Base-by-base conservation (phyloP, 2,113 vertebrate species). In the Pteropus alecto region DNA sequence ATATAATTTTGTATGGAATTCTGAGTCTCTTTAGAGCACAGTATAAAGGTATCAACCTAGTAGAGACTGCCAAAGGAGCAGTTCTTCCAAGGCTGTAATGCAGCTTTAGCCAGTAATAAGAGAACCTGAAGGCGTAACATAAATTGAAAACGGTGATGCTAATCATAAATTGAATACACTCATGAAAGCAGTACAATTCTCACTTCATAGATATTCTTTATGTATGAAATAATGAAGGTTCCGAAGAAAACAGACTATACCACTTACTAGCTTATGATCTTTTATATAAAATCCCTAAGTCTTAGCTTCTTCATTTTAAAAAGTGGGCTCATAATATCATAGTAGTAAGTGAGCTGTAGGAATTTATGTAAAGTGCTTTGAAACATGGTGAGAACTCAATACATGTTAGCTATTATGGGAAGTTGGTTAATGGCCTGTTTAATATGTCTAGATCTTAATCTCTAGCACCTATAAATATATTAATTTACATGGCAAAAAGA, bases 1-100 rank as follows among this genome's bases (percentile, higher is more conserved):
- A 18, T 30, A 74, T 12, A 26, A 24, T 51, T 10, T 41, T n/a
- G 13, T 10, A 22, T 60, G 41, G 41, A 30, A 78, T 15, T 77
- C 54, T 78, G 68, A 38, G n/a, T 71, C 67, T 65, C 61, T 81
- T 60, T 74, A 38, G 67, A 92, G 35, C 7, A 60, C 2, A 12
- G 12, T 22, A 41, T 74, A 48, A 77, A 78, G 22, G 24, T 6
- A 43, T 8, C 35, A 33, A 18, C 51, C 12, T 14, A 5, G 3
- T 4, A 26, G 70, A 38, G 30, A 8, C 6, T n/a, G 54, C 79
- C 33, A 21, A 67, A 41, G 2, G 2, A 14, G 13, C 24, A 4
- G 8, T 38, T 35, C 38, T 35, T n/a, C n/a, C 8, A 19, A 14
- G 0, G 24, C 7, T 1, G 6, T 24, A 5, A 71, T 22, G 19